A percentile compares a stretch with the other conserved stretches of the same genome.
Conservation (phyloP, 2,113 vertebrate genomes). For the Agapornis roseicollis region DNA sequence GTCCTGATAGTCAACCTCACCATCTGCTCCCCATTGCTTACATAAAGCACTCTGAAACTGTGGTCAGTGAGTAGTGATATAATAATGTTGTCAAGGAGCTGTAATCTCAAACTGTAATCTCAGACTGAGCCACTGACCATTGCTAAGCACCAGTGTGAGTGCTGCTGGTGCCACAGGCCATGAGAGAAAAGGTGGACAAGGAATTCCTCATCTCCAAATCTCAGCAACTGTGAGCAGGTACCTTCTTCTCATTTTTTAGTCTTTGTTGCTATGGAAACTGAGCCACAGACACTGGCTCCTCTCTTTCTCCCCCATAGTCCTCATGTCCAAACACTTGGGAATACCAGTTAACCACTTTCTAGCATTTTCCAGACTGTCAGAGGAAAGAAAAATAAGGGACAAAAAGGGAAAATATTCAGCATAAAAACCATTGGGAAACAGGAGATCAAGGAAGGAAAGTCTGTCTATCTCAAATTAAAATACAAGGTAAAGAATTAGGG, state of each 20-base stretch:
- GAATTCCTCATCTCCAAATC: neutral
- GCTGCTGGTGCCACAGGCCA: neutral
- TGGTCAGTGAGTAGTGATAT: neutral
- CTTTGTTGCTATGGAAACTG: neutral
- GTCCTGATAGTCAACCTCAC: neutral
- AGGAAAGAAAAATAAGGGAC: neutral
- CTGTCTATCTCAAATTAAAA: neutral
- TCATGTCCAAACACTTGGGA: neutral
- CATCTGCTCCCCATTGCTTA: neutral
- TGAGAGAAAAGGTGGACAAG: neutral
- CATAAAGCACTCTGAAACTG: neutral
- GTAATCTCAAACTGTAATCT: neutral
- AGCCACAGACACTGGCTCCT: neutral
- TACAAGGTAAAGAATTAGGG: neutral
- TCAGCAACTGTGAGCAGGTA: neutral
- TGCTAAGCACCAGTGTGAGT: fast-evolving
- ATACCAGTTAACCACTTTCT: neutral
- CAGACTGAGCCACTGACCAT: neutral
- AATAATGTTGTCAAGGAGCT: neutral
- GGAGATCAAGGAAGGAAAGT: neutral
- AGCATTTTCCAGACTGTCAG: neutral
- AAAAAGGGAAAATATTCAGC: neutral
- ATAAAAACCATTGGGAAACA: neutral
- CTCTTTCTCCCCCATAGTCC: neutral
- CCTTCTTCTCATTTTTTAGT: neutral